Percentiles rank a stretch among this genome's conserved stretches.
Conservation (phyloP, 2,888 invertebrate species). For the Isotomurus palustris region DNA sequence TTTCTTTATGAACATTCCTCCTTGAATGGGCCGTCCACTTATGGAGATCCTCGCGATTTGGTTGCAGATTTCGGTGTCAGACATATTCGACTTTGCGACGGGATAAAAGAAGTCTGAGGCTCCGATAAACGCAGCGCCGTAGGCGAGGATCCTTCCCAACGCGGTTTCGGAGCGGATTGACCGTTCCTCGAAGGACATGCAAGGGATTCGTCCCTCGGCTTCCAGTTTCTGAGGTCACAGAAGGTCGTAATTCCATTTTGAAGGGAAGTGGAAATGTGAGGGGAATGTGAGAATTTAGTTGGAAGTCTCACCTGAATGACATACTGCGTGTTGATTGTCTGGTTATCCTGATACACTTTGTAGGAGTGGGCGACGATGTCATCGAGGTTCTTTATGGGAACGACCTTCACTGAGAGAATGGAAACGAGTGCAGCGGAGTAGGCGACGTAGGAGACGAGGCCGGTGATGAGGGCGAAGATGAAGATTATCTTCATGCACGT, state of each 20-base stretch:
- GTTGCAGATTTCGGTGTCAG: slow-evolving; percentile 17
- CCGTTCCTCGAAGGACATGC: neutral
- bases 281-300: slow-evolving; percentile 1
- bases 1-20: slow-evolving; percentile 32
- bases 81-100: slow-evolving; percentile 3
- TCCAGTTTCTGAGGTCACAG: neutral
- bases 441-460: slow-evolving; percentile 31
- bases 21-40: slow-evolving; percentile 22
- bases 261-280: too few relatives aligned
- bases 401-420: slow-evolving; percentile 34
- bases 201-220: slow-evolving; percentile 1
- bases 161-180: slow-evolving; percentile 9
- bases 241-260: too few relatives aligned
- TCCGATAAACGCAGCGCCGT: slow-evolving; percentile 23
- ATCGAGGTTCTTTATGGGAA: slow-evolving; percentile 22
- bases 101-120: slow-evolving; percentile 32
- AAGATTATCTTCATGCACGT: slow-evolving; percentile 38
- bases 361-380: slow-evolving; percentile 28
- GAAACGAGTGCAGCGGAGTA: slow-evolving; percentile 38
- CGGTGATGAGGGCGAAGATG: slow-evolving; percentile 30
- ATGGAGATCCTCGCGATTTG: slow-evolving; percentile 19
- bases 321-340: slow-evolving; percentile 23
- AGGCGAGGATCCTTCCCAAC: neutral
- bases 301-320: slow-evolving; percentile 20
- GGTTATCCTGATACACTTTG: slow-evolving; percentile 30